Conservation (phyloP, 2,113 vertebrate species). For the Excalfactoria chinensis region DNA sequence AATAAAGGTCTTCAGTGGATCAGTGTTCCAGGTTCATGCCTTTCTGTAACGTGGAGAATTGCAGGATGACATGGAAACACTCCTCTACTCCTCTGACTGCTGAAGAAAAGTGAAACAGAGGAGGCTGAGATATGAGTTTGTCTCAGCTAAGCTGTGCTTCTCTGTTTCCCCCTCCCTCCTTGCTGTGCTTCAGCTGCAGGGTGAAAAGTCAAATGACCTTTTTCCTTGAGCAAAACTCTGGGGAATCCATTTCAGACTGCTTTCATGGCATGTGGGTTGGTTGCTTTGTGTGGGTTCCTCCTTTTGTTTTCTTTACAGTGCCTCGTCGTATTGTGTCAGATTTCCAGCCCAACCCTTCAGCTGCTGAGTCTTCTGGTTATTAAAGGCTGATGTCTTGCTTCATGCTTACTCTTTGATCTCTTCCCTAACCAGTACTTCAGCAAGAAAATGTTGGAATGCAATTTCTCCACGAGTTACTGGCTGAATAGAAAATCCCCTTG, state of each 20-base stretch:
- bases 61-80: background rate
- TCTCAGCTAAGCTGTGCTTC: background rate
- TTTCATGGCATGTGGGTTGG: background rate
- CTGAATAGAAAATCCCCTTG: background rate
- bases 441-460: background rate
- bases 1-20: background rate
- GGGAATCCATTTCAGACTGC: background rate
- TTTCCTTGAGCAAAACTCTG: background rate
- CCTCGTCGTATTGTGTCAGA: background rate
- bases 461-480: background rate
- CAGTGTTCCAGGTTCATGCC: background rate
- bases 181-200: background rate
- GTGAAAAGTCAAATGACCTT: background rate
- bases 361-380: background rate
- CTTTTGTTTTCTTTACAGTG: background rate
- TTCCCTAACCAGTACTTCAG: background rate
- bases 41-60: background rate
- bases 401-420: background rate
- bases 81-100: accelerated
- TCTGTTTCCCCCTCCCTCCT: background rate
- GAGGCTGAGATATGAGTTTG: background rate
- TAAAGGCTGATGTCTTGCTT: background rate
- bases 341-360: background rate
- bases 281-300: background rate
- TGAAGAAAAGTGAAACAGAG: background rate